Conservation (phyloP, 2,797 vertebrate species). For the Typhlichthys subterraneus region DNA sequence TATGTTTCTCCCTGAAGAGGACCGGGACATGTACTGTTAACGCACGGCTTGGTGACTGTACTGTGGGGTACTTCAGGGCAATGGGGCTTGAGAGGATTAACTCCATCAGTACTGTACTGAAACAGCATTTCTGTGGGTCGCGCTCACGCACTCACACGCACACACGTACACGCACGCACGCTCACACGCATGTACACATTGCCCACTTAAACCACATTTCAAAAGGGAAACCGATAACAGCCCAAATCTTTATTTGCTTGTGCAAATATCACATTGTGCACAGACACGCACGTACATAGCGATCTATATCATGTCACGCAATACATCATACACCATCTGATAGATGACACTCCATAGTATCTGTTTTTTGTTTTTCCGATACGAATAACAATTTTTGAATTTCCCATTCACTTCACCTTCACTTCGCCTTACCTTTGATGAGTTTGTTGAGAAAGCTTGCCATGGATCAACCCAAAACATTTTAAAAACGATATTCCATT, state of each 20-base stretch:
- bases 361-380: too few relatives aligned
- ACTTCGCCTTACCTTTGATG: too few relatives aligned
- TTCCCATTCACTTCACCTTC: too few relatives aligned
- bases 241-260: too few relatives aligned
- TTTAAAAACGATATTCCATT: too few relatives aligned
- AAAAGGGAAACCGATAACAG: too few relatives aligned
- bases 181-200: not conserved
- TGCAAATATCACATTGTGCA: too few relatives aligned
- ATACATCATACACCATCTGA: not conserved
- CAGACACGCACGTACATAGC: constrained; percentile 1
- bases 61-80: constrained; percentile 34
- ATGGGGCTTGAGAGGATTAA: constrained; percentile 47
- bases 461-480: too few relatives aligned
- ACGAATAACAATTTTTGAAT: too few relatives aligned
- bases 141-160: constrained; percentile 10
- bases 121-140: constrained; percentile 70
- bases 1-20: constrained; percentile 15
- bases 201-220: too few relatives aligned
- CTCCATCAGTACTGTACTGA: constrained; percentile 46
- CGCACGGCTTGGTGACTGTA: constrained; percentile 15
- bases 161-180: constrained; percentile 11
- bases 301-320: not conserved
- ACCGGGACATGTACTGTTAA: constrained; percentile 18
- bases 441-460: too few relatives aligned
- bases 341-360: too few relatives aligned